Conservation (phyloP, 2,888 invertebrate genomes). For the Trichogramma evanescens region DNA sequence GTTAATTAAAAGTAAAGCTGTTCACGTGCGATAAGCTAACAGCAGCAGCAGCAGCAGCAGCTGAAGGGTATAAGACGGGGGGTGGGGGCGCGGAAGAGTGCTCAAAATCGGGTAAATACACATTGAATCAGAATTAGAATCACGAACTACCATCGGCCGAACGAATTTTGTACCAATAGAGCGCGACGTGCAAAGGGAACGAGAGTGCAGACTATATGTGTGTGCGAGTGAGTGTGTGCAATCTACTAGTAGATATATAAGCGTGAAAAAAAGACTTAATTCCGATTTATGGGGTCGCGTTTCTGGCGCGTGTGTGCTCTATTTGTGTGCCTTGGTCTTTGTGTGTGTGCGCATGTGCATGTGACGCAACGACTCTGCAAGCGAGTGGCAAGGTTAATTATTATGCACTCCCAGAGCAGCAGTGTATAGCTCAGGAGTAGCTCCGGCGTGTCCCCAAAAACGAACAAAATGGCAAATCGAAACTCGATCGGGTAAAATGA, state of each 20-base stretch:
- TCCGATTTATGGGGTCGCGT: conserved; percentile 19
- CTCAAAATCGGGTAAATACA: neutral
- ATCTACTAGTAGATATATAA: neutral
- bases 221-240: neutral
- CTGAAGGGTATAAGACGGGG: no score
- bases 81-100: neutral
- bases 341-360: no score
- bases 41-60: no score
- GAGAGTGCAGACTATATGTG: no score
- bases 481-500: conserved; percentile 17
- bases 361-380: conserved; percentile 11
- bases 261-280: conserved; percentile 16
- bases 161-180: conserved; percentile 3
- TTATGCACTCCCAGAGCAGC: conserved; percentile 9
- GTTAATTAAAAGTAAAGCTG: no score
- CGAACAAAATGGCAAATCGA: conserved; percentile 10
- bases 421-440: neutral
- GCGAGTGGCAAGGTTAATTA: conserved; percentile 12
- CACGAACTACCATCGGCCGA: conserved; percentile 5
- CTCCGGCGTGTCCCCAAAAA: no score
- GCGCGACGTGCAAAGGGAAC: neutral
- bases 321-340: no score
- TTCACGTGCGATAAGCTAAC: no score
- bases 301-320: no score
- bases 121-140: conserved; percentile 18